A percentile compares a stretch with the other conserved stretches of the same genome.
These are phyloP conservation scores for Volucella inflata DNA, from an alignment of 2,888 invertebrate species.

Conservation along the genomic window DNA sequence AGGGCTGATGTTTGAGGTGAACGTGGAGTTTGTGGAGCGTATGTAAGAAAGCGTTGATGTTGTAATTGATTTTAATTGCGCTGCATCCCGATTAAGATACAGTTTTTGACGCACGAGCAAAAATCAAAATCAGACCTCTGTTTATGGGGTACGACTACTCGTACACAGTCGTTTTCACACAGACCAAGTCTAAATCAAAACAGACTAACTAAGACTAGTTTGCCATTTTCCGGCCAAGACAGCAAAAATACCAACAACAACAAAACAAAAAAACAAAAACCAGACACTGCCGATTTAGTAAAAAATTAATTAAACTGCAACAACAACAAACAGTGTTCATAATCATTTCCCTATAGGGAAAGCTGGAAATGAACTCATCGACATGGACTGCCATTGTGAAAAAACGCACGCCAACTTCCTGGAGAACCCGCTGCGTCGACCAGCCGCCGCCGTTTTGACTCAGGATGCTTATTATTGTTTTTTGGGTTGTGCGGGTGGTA, in stretches of 20 bases:
- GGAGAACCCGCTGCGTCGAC: background rate
- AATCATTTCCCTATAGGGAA: conserved; percentile 47
- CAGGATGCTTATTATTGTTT: conserved; percentile 28
- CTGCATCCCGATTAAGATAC: conserved; percentile 6
- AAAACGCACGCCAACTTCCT: conserved; percentile 19
- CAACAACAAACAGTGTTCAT: conserved; percentile 22
- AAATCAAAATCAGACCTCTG: background rate
- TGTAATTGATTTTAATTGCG: conserved; percentile 25
- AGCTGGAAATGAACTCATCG: conserved; percentile 15
- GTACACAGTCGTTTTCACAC: background rate
- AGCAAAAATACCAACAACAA: background rate
- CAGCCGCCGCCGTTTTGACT: too few species aligned
- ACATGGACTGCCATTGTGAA: conserved; percentile 13
- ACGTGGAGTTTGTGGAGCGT: too few species aligned
- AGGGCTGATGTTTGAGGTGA: background rate
- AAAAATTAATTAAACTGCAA: conserved; percentile 40
- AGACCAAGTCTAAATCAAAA: conserved; percentile 13
- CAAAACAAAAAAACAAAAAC: too few species aligned
- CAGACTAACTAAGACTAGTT: background rate
- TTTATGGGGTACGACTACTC: conserved; percentile 10
- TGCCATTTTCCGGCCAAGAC: background rate
- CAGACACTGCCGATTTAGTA: background rate
- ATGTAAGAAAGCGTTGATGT: background rate
- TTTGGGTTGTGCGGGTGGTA: conserved; percentile 29
- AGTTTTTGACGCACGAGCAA: background rate